phyloP scores from a whole-genome alignment of 2,888 invertebrate species.

The Sminthurinus aureus region DNA sequence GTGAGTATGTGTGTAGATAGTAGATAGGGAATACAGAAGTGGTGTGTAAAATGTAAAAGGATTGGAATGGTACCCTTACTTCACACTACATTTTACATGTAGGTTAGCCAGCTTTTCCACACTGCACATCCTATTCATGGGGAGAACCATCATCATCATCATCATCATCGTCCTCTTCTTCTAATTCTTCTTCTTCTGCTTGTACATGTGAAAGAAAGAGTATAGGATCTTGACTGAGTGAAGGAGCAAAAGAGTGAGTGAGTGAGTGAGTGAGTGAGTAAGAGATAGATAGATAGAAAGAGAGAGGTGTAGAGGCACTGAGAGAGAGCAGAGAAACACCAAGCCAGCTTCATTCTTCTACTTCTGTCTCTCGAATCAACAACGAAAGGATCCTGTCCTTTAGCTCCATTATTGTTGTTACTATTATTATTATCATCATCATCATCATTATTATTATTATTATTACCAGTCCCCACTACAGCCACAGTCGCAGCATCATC shows the following conservation, averaged over 20 bases:
- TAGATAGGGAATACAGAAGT: background rate
- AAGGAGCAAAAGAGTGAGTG: constrained; percentile 4
- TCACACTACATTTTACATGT: constrained; percentile 48
- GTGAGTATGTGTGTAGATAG: constrained; percentile 4
- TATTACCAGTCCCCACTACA: background rate
- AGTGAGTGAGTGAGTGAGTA: constrained; percentile 3
- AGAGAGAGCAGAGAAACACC: constrained; percentile 33
- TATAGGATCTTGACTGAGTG: background rate
- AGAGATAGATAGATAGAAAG: too few relatives aligned
- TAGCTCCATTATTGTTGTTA: background rate
- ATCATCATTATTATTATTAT: background rate
- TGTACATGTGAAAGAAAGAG: background rate
- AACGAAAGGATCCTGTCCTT: constrained; percentile 1
- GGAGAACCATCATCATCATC: background rate
- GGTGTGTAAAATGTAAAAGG: constrained; percentile 4
- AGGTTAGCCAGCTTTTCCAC: constrained; percentile 33
- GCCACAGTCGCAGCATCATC: background rate
- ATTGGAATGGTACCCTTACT: constrained; percentile 38
- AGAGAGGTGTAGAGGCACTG: background rate
- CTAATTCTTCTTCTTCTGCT: too few relatives aligned
- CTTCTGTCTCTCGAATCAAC: constrained; percentile 35
- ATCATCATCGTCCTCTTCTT: too few relatives aligned
- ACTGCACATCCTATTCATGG: constrained; percentile 23
- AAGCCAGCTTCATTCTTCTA: constrained; percentile 38
- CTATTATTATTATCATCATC: background rate